Percentiles rank a stretch among this genome's conserved stretches.
Evolutionary conservation across 2,888 invertebrate genomes (phyloP).

Genomic region (Eledona agricola): DNA sequence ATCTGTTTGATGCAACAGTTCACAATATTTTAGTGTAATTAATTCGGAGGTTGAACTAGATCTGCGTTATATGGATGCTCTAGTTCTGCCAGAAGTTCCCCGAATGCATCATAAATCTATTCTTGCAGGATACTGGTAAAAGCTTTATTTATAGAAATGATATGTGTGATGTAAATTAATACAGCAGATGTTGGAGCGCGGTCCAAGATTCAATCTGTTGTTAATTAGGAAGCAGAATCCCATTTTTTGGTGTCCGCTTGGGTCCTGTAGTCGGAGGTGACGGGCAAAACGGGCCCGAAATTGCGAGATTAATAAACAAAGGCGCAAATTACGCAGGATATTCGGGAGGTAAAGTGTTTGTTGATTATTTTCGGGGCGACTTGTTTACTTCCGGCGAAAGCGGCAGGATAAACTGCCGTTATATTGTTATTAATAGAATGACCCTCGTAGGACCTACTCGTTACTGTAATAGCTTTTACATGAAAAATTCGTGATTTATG

Average conservation of each 20-base stretch:
- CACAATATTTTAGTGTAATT: no score
- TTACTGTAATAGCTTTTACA: conserved; percentile 50
- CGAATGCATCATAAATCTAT: no score
- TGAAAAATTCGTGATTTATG: conserved; percentile 50
- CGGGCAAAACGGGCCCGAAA: neutral
- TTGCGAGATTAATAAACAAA: conserved; percentile 7
- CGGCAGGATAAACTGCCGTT: conserved; percentile 43
- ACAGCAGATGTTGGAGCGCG: no score
- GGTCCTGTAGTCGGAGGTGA: no score
- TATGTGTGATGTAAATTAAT: no score
- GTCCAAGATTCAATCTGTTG: conserved; percentile 1
- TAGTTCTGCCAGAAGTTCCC: no score
- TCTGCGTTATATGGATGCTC: no score
- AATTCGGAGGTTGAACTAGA: no score
- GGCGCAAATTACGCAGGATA: conserved; percentile 4
- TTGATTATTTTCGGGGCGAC: conserved; percentile 34
- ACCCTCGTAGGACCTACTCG: conserved; percentile 51
- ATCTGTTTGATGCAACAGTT: no score
- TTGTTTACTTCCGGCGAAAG: conserved; percentile 31
- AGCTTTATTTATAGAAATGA: no score
- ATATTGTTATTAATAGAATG: conserved; percentile 55
- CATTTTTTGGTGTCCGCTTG: no score
- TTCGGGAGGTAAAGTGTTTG: conserved; percentile 29
- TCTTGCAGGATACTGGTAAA: no score
- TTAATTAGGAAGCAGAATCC: neutral